Base-by-base conservation (phyloP, 2,113 vertebrate genomes). In the Tragelaphus buxtoni region DNA sequence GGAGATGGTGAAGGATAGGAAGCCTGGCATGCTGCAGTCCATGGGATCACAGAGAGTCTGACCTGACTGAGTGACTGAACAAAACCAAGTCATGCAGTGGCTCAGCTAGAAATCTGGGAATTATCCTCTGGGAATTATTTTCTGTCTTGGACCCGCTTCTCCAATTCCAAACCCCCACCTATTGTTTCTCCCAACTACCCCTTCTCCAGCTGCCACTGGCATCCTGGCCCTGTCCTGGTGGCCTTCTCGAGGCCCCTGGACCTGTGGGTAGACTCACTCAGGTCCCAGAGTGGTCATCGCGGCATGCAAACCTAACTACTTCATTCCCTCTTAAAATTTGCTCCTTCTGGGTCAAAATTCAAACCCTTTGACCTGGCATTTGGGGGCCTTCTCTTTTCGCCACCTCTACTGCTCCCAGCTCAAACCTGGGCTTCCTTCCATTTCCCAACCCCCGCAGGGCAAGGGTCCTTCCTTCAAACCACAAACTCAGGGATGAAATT, bases 221-320 rank as follows among this genome's bases (percentile, higher is more conserved):
- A 30, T 65, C 76, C 47, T 4, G 4, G 30, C 30, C 84, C 17
- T 69, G 49, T 79, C 18, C 32, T 65, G 22, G 8, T 1, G 32
- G 82, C n/a, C 76, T 47, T 12, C 45, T 24, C 5, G 9, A 4
- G 1, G 5, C 11, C 47, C 69, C 14, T 5, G 4, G 3, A 12
- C 9, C 26, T 8, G 1, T 17, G 22, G 17, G 20, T 74, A 89
- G 39, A 24, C 45, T 8, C 14, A 18, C 35, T 42, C 85, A 32
- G 16, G n/a, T 82, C 28, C 26, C 63, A 60, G 53, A 14, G 60
- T 0, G 0, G 5, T 16, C 39, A 30, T 5, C 3, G 3, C 18
- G 30, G 42, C 35, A 32, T 39, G 28, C 32, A 51, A 58, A 72
- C 32, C 56, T 51, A 13, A 28, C 17, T 28, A 24, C 51, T 17